Base-by-base conservation (phyloP, 2,113 vertebrate species). In the Odontesthes bonariensis region DNA sequence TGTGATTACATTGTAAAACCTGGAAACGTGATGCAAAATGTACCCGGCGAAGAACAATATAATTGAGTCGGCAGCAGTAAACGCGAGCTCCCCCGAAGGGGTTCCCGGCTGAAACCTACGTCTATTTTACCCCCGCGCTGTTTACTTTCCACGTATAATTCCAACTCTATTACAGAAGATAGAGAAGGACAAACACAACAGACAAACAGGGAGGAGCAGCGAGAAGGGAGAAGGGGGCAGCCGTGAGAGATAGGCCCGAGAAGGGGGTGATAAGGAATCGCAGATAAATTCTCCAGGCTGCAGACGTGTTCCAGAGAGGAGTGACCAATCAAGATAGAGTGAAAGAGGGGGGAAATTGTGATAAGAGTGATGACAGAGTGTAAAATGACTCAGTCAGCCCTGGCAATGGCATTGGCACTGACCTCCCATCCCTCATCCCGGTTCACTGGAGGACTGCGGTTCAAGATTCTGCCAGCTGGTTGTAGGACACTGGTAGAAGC, bases 331-430 rank as follows among this genome's bases (percentile, higher is more conserved):
- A 81, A 85, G 88, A 90, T 86, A 73, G 75, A 86, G 85, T 59
- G 76, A 85, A 81, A 78, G 85, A 85, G 79, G 77, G 80, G 79
- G 66, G 85, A 73, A 83, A 74, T 40, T 70, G 79, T 74, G 89
- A 90, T 92, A 92, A 89, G 85, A 88, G 86, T 79, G 81, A 92
- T 89, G 89, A 87, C 87, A 83, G 79, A 88, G 85, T 88, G 85
- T 86, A 87, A 86, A 90, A 82, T 80, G 86, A 91, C 81, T 86
- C 82, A 62, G 86, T 82, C 82, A 76, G 81, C 60, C 82, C 70
- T 73, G 80, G 82, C 75, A 38, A 20, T 77, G 83, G 83, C 79
- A 76, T 73, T 71, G 79, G 84, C 64, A 60, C 73, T 63, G 82
- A 89, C 85, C 89, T 82, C 75, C 9, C 54, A 60, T 67, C 63